Base-by-base conservation (phyloP, 2,113 vertebrate species). In the Seriola rivoliana region DNA sequence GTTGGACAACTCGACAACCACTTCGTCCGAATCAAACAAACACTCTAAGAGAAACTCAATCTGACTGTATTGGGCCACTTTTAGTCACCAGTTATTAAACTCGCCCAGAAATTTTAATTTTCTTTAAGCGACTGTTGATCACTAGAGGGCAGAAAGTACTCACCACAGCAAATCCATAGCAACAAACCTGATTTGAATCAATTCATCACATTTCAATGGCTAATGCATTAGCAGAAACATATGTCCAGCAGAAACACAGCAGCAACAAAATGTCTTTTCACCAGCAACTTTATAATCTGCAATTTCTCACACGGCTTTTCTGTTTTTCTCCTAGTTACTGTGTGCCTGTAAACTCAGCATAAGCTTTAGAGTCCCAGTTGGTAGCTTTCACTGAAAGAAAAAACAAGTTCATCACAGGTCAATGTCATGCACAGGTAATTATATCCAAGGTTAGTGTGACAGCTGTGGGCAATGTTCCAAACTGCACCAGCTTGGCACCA, bases 381-480 rank as follows among this genome's bases (percentile, higher is more conserved):
- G 14, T 63, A 62, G 65, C 69, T 57, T 71, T 40, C 38, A 62
- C 40, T 71, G 59, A 46, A 70, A 36, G 65, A 69, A 70, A 80
- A 42, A 75, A 82, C 19, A 23, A 44, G 34, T 78, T 81, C 29
- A 69, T 79, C 50, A 5, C 71, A 48, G 21, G 50, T 79, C 72
- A 79, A 14, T 34, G 80, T 88, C 74, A 73, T 65, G 38, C 66
- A 77, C 69, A 57, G 77, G 84, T 82, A 78, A 82, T 84, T 84
- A 66, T 55, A 70, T 86, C 74, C 78, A 78, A 50, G 52, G 54
- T 74, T 34, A 71, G 75, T 69, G 70, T 71, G 54, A 79, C 72
- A 55, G 67, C 40, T 29, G 67, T 42, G 71, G 79, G 36, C 66
- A 32, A 5, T 16, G 81, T 64, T 85, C 64, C 78, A 68, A 38